Base-by-base conservation (phyloP, 2,113 vertebrate species). In the Psettodes erumei region DNA sequence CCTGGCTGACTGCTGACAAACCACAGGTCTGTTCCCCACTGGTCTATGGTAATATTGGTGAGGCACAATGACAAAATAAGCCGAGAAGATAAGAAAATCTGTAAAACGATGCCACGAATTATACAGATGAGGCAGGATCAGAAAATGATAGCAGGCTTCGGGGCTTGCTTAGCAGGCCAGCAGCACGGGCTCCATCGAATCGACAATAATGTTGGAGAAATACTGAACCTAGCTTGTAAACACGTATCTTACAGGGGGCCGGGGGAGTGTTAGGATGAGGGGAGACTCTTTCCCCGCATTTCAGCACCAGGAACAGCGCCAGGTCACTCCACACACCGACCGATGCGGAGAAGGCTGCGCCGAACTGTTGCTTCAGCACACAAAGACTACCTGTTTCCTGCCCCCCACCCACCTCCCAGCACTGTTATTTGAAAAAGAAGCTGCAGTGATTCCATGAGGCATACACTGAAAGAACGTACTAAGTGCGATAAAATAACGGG, bases 331-430 rank as follows among this genome's bases (percentile, higher is more conserved):
- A 37, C 83, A 37, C 83, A 62, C 56, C 16, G 71, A 61, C 78
- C 70, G 79, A 47, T 65, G 83, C 82, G 73, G 85, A 79, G n/a
- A n/a, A n/a, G 87, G 75, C 78, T 83, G 83, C 59, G 48, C 72
- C 54, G 89, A 90, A 88, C 90, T 89, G 90, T 91, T 91, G 87
- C 87, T 80, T 72, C 9, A 10, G 27, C 60, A 40, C 66, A 60
- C 51, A 32, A 21, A 60, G 11, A 53, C 71, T 38, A 8, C 38
- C 61, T 37, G 28, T 13, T 21, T 42, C 42, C 28, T 18, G 18
- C 53, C 15, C 12, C 42, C 4, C 27, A 21, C 19, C n/a, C 56
- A 7, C 56, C 15, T 53, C 15, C 23, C 40, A 3, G 38, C 15
- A 43, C 23, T 28, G 30, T 6, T 45, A 38, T 56, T 32, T 59